Evolutionary conservation across 2,113 vertebrate genomes (phyloP), one percentile per base, ranked within the genome.

Genomic region (Poecilia latipinna): DNA sequence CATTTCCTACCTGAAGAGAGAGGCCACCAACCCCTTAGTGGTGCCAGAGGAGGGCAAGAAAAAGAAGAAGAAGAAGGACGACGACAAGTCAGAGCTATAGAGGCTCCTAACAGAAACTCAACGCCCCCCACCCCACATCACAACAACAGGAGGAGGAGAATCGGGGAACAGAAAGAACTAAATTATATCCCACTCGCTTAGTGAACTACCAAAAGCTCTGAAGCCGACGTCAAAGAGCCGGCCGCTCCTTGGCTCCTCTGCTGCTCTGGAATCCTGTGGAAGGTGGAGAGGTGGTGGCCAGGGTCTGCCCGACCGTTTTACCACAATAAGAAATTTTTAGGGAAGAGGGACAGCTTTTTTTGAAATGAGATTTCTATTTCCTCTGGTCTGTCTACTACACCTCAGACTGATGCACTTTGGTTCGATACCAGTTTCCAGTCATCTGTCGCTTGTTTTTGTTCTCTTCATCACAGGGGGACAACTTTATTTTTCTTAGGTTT

Each of bases 1-100:
- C 89, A 86, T 99, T 82, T 94, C 95, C 86, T 99, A 97, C 90
- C 93, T 99, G 94, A 98, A 98, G 91, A 95, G 87, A 88, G 97
- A 99, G 92, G 97, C 97, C 12, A 94, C 96, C 85, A 96, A 94
- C 66, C 88, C 96, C 2, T 90, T 96, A 0, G 82, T 96, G 67
- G 86, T 97, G 79, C 93, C 95, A 90, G 97, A 98, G 70, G 96
- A 96, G 70, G 87, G 96, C 83, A 97, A 98, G 85, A 97, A 98
- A 88, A 97, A 97, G 94, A 97, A 97, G 91, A 97, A 97, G 91
- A 93, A 93, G 86, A 82, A 75, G 72, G 51, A 74, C 0, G 75
- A 70, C 0, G 76, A 70, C 37, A 82, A 81, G 76, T 2, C 19
- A 0, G 95, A 95, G 86, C 91, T 95, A 90, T 95, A 95, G 93